Conservation (phyloP, 2,888 invertebrate genomes). For the Heliconius sara region DNA sequence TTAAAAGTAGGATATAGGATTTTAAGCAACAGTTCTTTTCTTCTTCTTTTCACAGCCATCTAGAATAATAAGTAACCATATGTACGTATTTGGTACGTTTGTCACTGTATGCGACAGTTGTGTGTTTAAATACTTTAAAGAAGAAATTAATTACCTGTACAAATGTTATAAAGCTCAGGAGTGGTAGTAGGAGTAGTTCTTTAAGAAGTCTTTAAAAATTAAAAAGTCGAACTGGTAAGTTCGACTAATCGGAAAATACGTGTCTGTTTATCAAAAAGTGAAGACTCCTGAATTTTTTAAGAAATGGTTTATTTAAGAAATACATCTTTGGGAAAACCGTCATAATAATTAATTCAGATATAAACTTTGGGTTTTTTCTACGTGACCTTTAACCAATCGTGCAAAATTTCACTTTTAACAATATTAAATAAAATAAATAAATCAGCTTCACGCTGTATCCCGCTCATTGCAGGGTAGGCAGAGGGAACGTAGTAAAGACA, state of each 20-base stretch:
- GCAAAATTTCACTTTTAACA: neutral
- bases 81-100: neutral
- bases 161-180: neutral
- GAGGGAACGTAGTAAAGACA: no score
- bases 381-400: neutral
- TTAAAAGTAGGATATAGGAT: neutral
- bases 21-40: neutral
- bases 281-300: neutral
- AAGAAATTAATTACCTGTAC: neutral
- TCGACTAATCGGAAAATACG: neutral
- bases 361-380: neutral
- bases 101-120: neutral
- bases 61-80: neutral
- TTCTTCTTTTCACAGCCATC: neutral
- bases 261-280: neutral
- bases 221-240: no score
- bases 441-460: no score
- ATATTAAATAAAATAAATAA: no score
- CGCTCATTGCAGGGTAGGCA: no score
- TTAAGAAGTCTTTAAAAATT: no score
- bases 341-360: neutral
- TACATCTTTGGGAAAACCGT: neutral
- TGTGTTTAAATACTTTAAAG: neutral
- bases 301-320: neutral
- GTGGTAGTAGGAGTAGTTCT: no score